phyloP scores from a whole-genome alignment of 1,140 invertebrate genomes.

The Magallana angulata region DNA sequence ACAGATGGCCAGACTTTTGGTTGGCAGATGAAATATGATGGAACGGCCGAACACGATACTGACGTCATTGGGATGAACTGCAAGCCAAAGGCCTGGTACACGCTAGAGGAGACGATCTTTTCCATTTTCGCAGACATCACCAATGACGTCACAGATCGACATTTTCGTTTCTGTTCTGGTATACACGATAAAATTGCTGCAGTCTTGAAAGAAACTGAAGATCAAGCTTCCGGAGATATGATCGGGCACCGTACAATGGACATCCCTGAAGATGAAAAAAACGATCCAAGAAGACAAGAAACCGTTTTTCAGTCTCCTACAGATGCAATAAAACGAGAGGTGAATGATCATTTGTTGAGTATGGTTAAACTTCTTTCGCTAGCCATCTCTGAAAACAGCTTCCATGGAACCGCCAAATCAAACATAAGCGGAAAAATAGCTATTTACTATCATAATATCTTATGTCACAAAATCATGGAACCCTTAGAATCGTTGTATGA shows the following conservation, averaged over 20 bases:
- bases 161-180: constrained; percentile 40
- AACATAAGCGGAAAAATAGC: constrained; percentile 47
- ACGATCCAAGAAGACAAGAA: neutral
- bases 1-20: constrained; percentile 44
- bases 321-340: constrained; percentile 48
- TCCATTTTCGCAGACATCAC: constrained; percentile 33
- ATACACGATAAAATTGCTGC: constrained; percentile 42
- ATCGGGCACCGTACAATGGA: neutral
- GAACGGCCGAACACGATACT: constrained; percentile 39
- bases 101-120: constrained; percentile 49
- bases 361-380: constrained; percentile 24
- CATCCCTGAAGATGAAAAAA: neutral
- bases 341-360: constrained; percentile 41
- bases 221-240: neutral
- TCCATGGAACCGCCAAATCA: neutral
- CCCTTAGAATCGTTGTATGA: constrained; percentile 45
- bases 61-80: constrained; percentile 42
- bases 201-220: constrained; percentile 23
- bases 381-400: neutral
- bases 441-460: constrained; percentile 51
- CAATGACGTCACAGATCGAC: neutral
- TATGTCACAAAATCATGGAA: constrained; percentile 41
- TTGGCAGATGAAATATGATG: constrained; percentile 39
- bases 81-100: constrained; percentile 54
- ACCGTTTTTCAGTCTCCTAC: constrained; percentile 36